Base-by-base conservation (phyloP, 2,113 vertebrate species). In the Oceanodroma tethys region DNA sequence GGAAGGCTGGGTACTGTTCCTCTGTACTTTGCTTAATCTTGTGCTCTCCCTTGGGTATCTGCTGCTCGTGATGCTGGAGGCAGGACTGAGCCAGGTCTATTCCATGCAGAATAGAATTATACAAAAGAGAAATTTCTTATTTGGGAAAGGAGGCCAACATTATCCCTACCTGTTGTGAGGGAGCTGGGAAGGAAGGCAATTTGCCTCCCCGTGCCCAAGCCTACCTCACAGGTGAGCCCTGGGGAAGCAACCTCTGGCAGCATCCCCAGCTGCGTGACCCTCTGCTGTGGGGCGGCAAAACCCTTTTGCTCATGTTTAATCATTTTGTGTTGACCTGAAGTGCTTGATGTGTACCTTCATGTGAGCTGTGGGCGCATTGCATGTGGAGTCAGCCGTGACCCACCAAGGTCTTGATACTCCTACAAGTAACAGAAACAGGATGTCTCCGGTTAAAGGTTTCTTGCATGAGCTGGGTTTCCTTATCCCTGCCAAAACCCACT, bases 321-420 rank as follows among this genome's bases (percentile, higher is more conserved):
- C 3, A 30, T 67, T 67, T 43, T 72, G 38, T 5, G 5, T 56
- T 87, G 60, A 65, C 81, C 52, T 60, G 26, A 52, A 71, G 27
- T 15, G 38, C 36, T 55, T 73, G 26, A 47, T 67, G n/a, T 56
- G 11, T 83, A 26, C 47, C 58, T 63, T 94, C 72, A 53, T 2
- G 0, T 3, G 1, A 68, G 21, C 9, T 26, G 58, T 32, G 36
- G 42, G 55, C 0, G 0, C 0, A 0, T 19, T 86, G 75, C 48
- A 52, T 11, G 2, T 0, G 0, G 62, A 81, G 65, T 45, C 0
- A 0, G 34, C 34, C 2, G 0, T 76, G 90, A 73, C 20, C 32
- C 9, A 7, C 27, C 40, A 13, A 48, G 34, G 34, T 60, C 53
- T 47, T 45, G 36, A 43, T 81, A 40, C 25, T 88, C 52, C 34